These are phyloP conservation scores for Haplochromis vanheusdeni DNA, from an alignment of 2,113 vertebrate species.

Conservation along the genomic window DNA sequence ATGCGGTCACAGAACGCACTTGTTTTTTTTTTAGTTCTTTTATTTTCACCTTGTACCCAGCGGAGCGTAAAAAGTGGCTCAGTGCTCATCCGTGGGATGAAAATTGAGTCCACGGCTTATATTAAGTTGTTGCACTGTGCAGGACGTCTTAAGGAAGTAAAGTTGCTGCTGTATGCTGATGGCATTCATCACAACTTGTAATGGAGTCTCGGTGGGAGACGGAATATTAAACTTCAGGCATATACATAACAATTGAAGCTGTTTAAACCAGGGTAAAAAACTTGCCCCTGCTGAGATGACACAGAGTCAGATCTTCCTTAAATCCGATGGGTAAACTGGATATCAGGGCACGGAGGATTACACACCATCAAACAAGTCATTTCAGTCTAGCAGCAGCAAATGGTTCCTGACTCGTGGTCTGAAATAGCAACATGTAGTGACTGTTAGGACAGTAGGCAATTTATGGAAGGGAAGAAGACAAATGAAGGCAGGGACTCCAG, in stretches of 20 bases:
- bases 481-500: not conserved
- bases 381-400: not conserved
- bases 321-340: not conserved
- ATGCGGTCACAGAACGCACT: not conserved
- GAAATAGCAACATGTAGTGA: not conserved
- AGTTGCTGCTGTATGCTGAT: not conserved
- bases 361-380: not conserved
- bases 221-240: not conserved
- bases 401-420: not conserved
- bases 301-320: not conserved
- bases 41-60: slow-evolving; percentile 9
- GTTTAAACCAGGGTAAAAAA: not conserved
- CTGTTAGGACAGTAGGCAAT: not conserved
- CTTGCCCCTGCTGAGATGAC: not conserved
- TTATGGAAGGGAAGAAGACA: not conserved
- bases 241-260: not conserved
- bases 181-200: slow-evolving; percentile 30
- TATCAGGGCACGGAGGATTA: not conserved
- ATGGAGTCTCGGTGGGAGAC: slow-evolving; percentile 10
- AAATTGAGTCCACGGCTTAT: not conserved
- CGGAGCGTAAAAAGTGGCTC: not conserved
- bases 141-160: not conserved
- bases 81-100: not conserved
- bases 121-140: not conserved
- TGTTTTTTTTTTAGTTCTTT: not conserved